These are phyloP conservation scores for Deroplatys truncata DNA, from an alignment of 2,888 invertebrate genomes.

Conservation along the genomic window DNA sequence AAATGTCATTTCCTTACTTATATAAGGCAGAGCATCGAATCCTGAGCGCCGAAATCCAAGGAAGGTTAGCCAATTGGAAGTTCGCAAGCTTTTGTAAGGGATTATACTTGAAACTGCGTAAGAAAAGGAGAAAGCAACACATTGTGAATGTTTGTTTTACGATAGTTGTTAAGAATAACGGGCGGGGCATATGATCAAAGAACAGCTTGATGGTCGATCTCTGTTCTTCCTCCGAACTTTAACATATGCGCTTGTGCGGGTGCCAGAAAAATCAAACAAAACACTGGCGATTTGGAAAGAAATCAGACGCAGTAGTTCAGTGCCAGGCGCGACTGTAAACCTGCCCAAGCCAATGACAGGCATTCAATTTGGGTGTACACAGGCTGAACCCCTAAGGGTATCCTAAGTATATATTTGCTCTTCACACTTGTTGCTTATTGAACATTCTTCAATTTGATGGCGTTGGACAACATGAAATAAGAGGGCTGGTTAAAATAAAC, in stretches of 20 bases:
- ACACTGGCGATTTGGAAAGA: background rate
- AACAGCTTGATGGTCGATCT: background rate
- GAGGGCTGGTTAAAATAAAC: no score
- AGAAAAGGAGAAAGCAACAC: background rate
- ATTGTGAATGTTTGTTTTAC: background rate
- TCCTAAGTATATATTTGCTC: no score
- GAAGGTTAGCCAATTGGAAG: no score
- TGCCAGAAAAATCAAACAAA: background rate
- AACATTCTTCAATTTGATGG: no score
- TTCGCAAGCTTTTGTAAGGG: background rate
- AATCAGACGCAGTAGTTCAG: background rate
- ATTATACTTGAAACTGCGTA: background rate
- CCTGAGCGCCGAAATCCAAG: no score
- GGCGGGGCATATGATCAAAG: background rate
- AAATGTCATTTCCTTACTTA: no score
- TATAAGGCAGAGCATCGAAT: no score
- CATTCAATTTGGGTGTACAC: background rate
- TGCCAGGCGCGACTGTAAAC: background rate
- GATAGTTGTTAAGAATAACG: background rate
- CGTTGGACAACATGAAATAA: no score
- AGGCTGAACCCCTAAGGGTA: no score
- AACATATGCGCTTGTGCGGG: background rate
- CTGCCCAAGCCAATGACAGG: background rate
- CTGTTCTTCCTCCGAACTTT: background rate
- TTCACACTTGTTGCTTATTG: no score